Evolutionary conservation across 2,888 invertebrate species (phyloP), one percentile per base, ranked within the genome.

Genomic region (Andrena bucephala): DNA sequence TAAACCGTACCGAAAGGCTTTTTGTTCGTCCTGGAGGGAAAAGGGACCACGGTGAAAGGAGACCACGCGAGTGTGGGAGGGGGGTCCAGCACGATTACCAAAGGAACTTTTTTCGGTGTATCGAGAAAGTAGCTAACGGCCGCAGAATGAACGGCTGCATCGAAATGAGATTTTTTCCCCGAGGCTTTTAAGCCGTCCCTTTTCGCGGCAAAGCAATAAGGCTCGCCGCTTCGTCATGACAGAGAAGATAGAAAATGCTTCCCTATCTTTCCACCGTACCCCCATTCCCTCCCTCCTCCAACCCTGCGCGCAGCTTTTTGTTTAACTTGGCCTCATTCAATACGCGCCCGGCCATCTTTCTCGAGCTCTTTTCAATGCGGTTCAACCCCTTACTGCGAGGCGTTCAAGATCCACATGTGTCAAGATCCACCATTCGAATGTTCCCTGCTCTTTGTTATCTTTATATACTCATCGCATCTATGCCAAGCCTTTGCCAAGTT

Each of bases 141-240:
- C 78, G 42, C 71, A 70, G 83, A 76, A 85, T 72, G 83, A 79
- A 81, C 83, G 77, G 72, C 86, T 82, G 84, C 85, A 85, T 86
- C 86, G 84, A 86, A 86, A 86, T 86, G 86, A 86, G 86, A 86
- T 86, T 85, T 86, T 86, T 86, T 84, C 75, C 81, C 80, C 62
- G 72, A 71, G 81, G 84, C 86, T 86, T 86, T 86, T 86, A 86
- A 84, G 65, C 83, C 73, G 57, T 63, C 83, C 83, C 67, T 81
- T 86, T 72, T 83, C 85, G 72, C 79, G 77, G 83, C 72, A 52
- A 42, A 82, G 80, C 85, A 83, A 81, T 86, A 85, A 86, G 85
- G 83, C 76, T 66, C 52, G 68, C 52, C 75, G 80, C 77, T 77
- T 80, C 85, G 76, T 76, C 80, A 78, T 80, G 82, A 57, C 57